These are phyloP conservation scores for Prolemur simus DNA, from an alignment of 2,113 vertebrate genomes.

Conservation along the genomic window DNA sequence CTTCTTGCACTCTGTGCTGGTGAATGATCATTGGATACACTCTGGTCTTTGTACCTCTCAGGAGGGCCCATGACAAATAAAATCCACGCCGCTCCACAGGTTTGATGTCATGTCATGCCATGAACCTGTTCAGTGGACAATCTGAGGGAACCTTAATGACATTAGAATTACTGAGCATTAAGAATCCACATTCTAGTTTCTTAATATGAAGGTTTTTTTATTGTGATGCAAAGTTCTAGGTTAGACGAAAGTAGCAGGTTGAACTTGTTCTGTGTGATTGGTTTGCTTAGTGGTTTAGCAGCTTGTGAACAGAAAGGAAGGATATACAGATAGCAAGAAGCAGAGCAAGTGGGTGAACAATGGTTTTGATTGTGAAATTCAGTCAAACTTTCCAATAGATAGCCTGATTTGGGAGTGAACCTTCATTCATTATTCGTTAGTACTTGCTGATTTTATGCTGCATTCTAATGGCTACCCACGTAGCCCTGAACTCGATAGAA, in stretches of 20 bases:
- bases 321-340: not conserved
- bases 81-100: not conserved
- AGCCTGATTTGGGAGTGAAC: not conserved
- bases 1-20: not conserved
- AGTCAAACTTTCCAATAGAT: conserved; percentile 14
- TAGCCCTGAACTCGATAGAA: not conserved
- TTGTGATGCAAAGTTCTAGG: conserved; percentile 41
- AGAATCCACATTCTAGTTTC: not conserved
- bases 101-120: not conserved
- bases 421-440: conserved; percentile 24
- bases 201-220: not conserved
- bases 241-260: not conserved
- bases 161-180: not conserved
- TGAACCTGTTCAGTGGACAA: not conserved
- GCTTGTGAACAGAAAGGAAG: not conserved
- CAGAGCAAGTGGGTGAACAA: conserved; percentile 33
- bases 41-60: not conserved
- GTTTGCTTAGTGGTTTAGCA: conserved; percentile 34
- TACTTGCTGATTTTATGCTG: not conserved
- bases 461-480: not conserved
- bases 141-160: not conserved
- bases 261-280: not conserved
- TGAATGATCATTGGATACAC: not conserved
- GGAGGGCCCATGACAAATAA: not conserved
- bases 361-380: conserved; percentile 59